A percentile compares a stretch with the other conserved stretches of the same genome.
phyloP scores from a whole-genome alignment of 2,113 vertebrate genomes.

The Hypocryptadius cinnamomeus region DNA sequence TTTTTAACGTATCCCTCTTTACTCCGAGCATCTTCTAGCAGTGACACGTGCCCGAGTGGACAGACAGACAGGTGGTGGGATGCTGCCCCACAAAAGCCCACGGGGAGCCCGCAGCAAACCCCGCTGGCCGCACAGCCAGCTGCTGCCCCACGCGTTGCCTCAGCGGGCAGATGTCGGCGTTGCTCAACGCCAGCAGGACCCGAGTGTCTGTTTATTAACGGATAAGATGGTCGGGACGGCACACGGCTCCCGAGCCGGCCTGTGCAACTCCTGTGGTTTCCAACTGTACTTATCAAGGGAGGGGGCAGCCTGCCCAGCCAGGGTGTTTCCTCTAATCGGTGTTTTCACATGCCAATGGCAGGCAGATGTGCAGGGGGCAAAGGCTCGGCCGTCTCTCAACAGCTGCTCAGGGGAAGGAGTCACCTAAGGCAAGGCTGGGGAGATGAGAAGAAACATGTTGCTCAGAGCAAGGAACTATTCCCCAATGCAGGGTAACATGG shows the following conservation, averaged over 20 bases:
- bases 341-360: constrained; percentile 24
- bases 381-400: not conserved
- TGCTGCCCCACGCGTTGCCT: not conserved
- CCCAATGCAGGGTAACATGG: accelerated
- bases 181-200: not conserved
- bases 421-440: not conserved
- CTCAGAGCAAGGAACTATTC: not conserved
- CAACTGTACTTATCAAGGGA: constrained; percentile 55
- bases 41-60: accelerated
- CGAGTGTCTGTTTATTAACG: constrained; percentile 20
- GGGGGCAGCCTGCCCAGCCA: constrained; percentile 57
- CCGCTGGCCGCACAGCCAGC: not conserved
- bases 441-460: not conserved
- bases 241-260: not conserved
- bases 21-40: not conserved
- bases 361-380: not conserved
- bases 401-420: constrained; percentile 9
- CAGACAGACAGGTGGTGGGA: not conserved
- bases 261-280: constrained; percentile 45
- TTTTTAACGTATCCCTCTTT: not conserved
- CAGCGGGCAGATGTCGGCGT: not conserved
- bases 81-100: not conserved
- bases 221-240: constrained; percentile 12
- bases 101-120: not conserved
- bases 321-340: constrained; percentile 67